These are phyloP conservation scores for Amphipyra berbera DNA, from an alignment of 2,888 invertebrate species.

Conservation along the genomic window DNA sequence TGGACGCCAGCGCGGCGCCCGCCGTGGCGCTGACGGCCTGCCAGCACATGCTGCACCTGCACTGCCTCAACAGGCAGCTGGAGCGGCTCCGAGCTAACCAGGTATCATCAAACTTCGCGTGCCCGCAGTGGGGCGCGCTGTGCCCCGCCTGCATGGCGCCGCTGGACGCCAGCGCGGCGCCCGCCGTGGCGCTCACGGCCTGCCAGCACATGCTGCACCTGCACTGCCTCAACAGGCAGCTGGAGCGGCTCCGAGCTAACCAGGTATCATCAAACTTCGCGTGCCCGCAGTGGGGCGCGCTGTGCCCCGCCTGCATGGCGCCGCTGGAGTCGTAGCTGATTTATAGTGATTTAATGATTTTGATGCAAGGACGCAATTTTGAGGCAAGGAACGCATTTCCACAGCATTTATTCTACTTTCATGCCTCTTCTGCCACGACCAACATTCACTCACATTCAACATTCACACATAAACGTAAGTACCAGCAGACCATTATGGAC, in stretches of 20 bases:
- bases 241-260: slow-evolving; percentile 88
- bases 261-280: slow-evolving; percentile 12
- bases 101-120: slow-evolving; percentile 7
- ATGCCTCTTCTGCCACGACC: too few species aligned
- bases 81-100: slow-evolving; percentile 88
- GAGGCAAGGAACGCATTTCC: too few species aligned
- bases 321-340: too few species aligned
- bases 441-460: too few species aligned
- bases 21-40: slow-evolving; percentile 91
- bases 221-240: slow-evolving; percentile 91
- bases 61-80: slow-evolving; percentile 91
- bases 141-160: slow-evolving; percentile 93
- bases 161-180: slow-evolving; percentile 67
- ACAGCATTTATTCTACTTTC: too few species aligned
- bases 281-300: slow-evolving; percentile 88
- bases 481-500: too few species aligned
- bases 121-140: slow-evolving; percentile 89
- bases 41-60: slow-evolving; percentile 94
- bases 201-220: slow-evolving; percentile 95
- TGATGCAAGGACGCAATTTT: too few species aligned
- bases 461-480: too few species aligned
- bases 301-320: slow-evolving; percentile 93
- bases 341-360: too few species aligned
- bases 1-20: slow-evolving; percentile 60
- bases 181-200: slow-evolving; percentile 77